These are phyloP conservation scores for Rotaria socialis DNA, from an alignment of 2,888 invertebrate genomes.

Conservation along the genomic window DNA sequence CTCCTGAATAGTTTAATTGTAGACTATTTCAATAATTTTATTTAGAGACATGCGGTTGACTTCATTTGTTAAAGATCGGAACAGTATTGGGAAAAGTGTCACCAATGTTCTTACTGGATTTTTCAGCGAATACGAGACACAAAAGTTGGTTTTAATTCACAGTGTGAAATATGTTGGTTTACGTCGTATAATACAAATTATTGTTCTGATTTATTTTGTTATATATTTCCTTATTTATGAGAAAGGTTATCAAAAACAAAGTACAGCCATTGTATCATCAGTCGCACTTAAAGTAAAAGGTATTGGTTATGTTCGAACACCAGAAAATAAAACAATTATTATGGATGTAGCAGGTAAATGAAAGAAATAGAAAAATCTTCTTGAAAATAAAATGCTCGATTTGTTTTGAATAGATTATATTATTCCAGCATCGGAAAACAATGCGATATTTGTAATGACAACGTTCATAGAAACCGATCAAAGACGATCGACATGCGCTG, in stretches of 20 bases:
- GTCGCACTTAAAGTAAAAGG: conserved; percentile 63
- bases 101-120: background rate
- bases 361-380: background rate
- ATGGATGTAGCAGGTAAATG: background rate
- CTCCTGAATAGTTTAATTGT: too few relatives aligned
- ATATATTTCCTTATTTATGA: conserved; percentile 49
- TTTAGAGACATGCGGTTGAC: too few relatives aligned
- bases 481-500: conserved; percentile 56
- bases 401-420: conserved; percentile 40
- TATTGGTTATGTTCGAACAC: conserved; percentile 50
- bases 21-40: too few relatives aligned
- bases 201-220: background rate
- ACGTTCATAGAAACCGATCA: conserved; percentile 61
- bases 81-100: background rate
- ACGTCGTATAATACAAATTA: background rate
- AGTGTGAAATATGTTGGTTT: background rate
- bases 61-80: background rate
- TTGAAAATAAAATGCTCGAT: background rate
- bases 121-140: background rate
- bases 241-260: conserved; percentile 62
- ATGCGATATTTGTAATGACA: conserved; percentile 62
- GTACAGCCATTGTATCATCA: conserved; percentile 58
- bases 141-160: background rate
- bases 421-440: conserved; percentile 55
- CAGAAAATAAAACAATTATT: background rate